phyloP scores from a whole-genome alignment of 2,888 invertebrate species.

The Choreutis nemorana region DNA sequence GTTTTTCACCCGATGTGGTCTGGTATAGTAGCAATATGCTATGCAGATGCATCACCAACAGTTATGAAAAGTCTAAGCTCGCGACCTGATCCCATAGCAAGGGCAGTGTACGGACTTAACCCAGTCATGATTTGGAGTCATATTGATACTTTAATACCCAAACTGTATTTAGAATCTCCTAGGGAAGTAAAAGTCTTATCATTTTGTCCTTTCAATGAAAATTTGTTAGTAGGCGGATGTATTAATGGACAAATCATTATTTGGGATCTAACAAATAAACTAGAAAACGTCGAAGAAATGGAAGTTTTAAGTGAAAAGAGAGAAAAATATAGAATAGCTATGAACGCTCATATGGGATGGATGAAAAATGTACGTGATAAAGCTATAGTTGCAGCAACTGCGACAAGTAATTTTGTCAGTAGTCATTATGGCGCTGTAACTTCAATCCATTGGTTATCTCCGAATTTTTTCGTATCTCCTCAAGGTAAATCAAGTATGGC shows the following conservation, averaged over 20 bases:
- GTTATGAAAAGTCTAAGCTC: slow-evolving; percentile 42
- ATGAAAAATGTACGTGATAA: slow-evolving; percentile 70
- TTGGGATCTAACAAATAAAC: slow-evolving; percentile 73
- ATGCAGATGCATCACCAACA: slow-evolving; percentile 65
- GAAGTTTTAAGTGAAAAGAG: slow-evolving; percentile 70
- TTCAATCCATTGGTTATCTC: slow-evolving; percentile 73
- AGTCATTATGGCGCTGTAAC: slow-evolving; percentile 73
- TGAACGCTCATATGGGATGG: slow-evolving; percentile 73
- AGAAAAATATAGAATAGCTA: slow-evolving; percentile 67
- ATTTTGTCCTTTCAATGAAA: slow-evolving; percentile 75
- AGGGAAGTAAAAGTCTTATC: slow-evolving; percentile 71
- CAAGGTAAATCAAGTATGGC: slow-evolving; percentile 61
- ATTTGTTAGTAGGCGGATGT: slow-evolving; percentile 75
- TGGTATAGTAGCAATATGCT: slow-evolving; percentile 73
- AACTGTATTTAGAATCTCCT: slow-evolving; percentile 72
- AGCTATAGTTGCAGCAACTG: slow-evolving; percentile 66
- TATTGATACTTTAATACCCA: slow-evolving; percentile 72
- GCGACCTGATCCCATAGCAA: slow-evolving; percentile 53
- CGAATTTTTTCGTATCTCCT: slow-evolving; percentile 63
- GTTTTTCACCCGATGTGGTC: slow-evolving; percentile 77
- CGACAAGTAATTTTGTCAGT: slow-evolving; percentile 66
- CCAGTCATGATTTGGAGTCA: slow-evolving; percentile 80
- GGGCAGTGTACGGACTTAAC: slow-evolving; percentile 69
- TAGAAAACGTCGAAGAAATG: slow-evolving; percentile 69
- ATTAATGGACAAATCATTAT: slow-evolving; percentile 75